Evolutionary conservation across 2,797 vertebrate species (phyloP).

Genomic region (Pantherophis vulpinus): DNA sequence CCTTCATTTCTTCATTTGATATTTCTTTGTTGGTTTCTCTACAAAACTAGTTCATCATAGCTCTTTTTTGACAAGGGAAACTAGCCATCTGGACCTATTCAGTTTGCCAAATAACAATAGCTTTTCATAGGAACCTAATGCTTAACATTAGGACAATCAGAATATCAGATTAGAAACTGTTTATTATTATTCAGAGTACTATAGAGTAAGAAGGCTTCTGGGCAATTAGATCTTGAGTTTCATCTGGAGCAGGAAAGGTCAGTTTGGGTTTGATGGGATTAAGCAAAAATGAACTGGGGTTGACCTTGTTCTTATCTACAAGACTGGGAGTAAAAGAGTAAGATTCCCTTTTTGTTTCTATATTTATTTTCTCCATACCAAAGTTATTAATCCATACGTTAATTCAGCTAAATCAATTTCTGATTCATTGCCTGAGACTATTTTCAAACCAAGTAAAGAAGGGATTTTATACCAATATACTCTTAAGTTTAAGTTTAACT

Average conservation of each 20-base stretch:
- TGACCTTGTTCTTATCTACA: neutral
- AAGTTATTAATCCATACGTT: neutral
- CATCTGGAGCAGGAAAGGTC: neutral
- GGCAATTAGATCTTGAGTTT: neutral
- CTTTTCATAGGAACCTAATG: conserved; percentile 22
- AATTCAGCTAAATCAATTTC: neutral
- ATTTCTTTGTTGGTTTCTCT: neutral
- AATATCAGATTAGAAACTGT: conserved; percentile 17
- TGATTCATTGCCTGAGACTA: neutral
- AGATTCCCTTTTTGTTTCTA: neutral
- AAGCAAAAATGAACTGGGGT: neutral
- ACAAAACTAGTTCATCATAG: neutral
- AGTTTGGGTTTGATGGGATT: neutral
- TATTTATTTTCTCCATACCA: neutral
- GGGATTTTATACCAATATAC: neutral
- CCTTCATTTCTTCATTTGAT: neutral
- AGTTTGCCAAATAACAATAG: conserved; percentile 14
- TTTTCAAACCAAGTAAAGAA: conserved; percentile 8
- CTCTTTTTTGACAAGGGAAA: conserved; percentile 8
- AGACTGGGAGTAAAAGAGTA: neutral
- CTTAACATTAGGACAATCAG: neutral
- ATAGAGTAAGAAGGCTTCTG: neutral
- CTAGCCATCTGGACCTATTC: conserved; percentile 18
- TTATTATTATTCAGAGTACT: neutral
- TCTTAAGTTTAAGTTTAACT: neutral